Evolutionary conservation across 2,888 invertebrate genomes (phyloP), one percentile per base, ranked within the genome.

Genomic region (Physocephala rufipes): DNA sequence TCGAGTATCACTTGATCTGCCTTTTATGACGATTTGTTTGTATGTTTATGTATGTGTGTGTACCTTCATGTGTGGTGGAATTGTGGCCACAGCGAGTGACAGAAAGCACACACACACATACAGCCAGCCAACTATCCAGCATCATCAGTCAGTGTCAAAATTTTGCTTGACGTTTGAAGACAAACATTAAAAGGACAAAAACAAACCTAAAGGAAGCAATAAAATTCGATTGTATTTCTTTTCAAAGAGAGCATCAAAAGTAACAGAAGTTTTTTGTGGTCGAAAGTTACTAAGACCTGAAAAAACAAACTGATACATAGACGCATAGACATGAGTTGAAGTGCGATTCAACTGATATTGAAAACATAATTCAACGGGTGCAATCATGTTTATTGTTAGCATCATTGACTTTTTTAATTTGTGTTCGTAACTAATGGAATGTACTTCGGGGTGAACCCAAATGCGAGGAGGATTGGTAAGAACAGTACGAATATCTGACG

Each of bases 61-160:
- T 36, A 7, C 36, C 5, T 36, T 36, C 16, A 51, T 59, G 24
- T 64, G 67, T 66, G 74, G 67, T 70, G 68, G 45, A 72, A 68
- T 43, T 72, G 72, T 62, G 63, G 70, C 58, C 53, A 58, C 45
- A 70, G 30, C 66, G 19, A 70, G 26, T 68, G 73, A 69, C 71
- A 73, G 62, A 55, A 16, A 62, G 36, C 36, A n/a, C n/a, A n/a
- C n/a, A n/a, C n/a, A n/a, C n/a, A n/a, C n/a, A n/a, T n/a, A n/a
- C n/a, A n/a, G n/a, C n/a, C n/a, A 36, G 9, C 36, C 36, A 36
- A 9, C 36, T 9, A 71, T 26, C 63, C 24, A 61, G 36, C 72
- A 77, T 78, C 81, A 82, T 81, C 82, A 81, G 79, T 81, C 81
- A 82, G 76, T 76, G 81, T 82, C 81, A 77, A 71, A 76, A 49